Evolutionary conservation across 1,140 invertebrate species (phyloP), one percentile per base, ranked within the genome.

Genomic region (Uloborus diversus): DNA sequence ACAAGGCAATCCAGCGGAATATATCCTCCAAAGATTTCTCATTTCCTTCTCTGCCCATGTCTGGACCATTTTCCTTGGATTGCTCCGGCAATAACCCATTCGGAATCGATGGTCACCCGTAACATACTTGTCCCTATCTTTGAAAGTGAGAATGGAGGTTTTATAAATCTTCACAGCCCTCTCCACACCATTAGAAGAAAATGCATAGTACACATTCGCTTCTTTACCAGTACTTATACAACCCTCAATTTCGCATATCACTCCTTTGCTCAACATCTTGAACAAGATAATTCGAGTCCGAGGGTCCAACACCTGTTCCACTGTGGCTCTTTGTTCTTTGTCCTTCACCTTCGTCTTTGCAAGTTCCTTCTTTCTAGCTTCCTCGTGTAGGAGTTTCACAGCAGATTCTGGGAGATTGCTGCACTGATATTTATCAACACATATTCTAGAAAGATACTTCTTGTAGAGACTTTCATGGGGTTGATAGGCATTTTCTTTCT

Each of bases 11-110:
- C 87, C 87, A 69, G 82, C 68, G 17, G 83, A 81, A 35, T 82
- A 47, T 27, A 88, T 85, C 53, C 88, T 89, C 81, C 90, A 91
- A 75, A 97, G 88, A 86, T 97, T 97, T 68, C 94, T 91, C 90
- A 93, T 93, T 86, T 97, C 96, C 86, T 97, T 97, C 86, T 96
- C 94, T 1, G 95, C 94, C 96, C 96, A 97, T 85, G 96, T 90
- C 82, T 92, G 91, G 51, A 97, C 92, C 57, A 94, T 91, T 85
- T 94, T 94, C 30, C 93, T 87, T n/a, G 93, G 92, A 85, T 95
- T 94, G 84, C 93, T 91, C 81, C 88, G 88, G 61, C 87, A 88
- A 83, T 88, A 89, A 28, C 88, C 84, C 78, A 92, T 32, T 5
- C 37, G 20, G 28, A 79, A 81, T 25, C 95, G 89, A 85, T 93